Base-by-base conservation (phyloP, 2,797 vertebrate genomes). In the Anas bahamensis region DNA sequence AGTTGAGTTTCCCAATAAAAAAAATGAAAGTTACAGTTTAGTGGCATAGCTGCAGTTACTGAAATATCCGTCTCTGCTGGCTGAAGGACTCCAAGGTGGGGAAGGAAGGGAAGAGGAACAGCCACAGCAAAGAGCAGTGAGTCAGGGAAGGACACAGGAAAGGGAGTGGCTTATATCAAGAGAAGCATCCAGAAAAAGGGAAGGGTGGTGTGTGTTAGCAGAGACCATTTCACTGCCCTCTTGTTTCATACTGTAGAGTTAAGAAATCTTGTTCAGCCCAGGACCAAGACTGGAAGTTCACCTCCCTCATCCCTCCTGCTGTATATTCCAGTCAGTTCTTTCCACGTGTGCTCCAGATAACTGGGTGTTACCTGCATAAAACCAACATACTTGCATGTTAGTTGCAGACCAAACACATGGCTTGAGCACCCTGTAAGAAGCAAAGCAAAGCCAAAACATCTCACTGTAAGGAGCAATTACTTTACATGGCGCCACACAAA, bases 1-100 rank as follows among this genome's bases (percentile, higher is more conserved):
- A 88, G 91, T 97, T 97, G 94, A 79, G 55, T 89, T 97, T 96
- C 83, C 89, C 95, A 96, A 94, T 97, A 95, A 96, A 97, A 97
- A 95, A 13, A 86, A 14, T 92, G 83, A 91, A 96, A 95, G 86
- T 97, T 95, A 60, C 90, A 74, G 92, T 95, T 94, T 91, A 96
- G 91, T 24, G 37, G 65, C 77, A 93, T 85, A 95, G 74, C 65
- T 89, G 64, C 61, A 89, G 80, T 63, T 95, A 90, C 26, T 89
- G 93, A 95, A 98, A 96, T 93, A 95, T 86, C 73, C 52, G 76
- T 44, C 70, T 95, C n/a, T 16, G 4, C 55, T 68, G 61, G 59
- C 73, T 85, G 92, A 88, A 60, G 71, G 44, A 53, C 50, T 94
- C 37, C 2, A 37, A 91, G 64, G 72, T 56, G 21, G 23, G 53